These are phyloP conservation scores for Hippocampus barbouri DNA, from an alignment of 2,113 vertebrate genomes.

Conservation along the genomic window DNA sequence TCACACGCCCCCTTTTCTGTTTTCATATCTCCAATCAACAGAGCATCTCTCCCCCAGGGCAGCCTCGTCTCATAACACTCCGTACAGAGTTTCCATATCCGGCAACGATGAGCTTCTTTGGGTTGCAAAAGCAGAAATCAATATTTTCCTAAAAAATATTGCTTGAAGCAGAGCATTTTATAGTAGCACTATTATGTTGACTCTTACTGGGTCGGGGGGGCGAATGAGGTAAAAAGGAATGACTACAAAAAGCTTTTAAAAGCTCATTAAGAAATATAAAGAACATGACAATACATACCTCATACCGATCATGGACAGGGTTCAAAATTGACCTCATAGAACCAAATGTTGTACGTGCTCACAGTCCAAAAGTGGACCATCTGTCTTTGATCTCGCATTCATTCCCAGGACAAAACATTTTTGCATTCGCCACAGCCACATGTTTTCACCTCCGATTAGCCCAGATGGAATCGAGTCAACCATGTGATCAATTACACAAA, in stretches of 20 bases:
- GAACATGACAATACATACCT: too few species aligned
- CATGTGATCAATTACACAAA: neutral
- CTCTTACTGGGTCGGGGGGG: neutral
- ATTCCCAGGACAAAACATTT: neutral
- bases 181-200: neutral
- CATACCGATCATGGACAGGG: too few species aligned
- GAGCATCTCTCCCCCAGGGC: conserved; percentile 25
- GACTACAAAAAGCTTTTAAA: neutral
- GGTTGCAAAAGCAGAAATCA: conserved; percentile 22
- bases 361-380: neutral
- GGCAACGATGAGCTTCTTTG: conserved; percentile 1
- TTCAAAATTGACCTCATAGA: neutral
- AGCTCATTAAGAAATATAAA: neutral
- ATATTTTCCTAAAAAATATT: conserved; percentile 11
- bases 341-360: neutral
- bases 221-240: neutral
- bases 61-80: conserved; percentile 24
- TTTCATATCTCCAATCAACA: conserved; percentile 23
- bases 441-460: neutral
- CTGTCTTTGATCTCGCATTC: neutral
- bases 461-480: neutral
- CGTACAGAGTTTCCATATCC: conserved; percentile 21
- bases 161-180: conserved; percentile 12
- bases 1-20: conserved; percentile 9
- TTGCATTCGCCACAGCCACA: neutral